Base-by-base conservation (phyloP, 2,113 vertebrate genomes). In the Hippotragus niger region DNA sequence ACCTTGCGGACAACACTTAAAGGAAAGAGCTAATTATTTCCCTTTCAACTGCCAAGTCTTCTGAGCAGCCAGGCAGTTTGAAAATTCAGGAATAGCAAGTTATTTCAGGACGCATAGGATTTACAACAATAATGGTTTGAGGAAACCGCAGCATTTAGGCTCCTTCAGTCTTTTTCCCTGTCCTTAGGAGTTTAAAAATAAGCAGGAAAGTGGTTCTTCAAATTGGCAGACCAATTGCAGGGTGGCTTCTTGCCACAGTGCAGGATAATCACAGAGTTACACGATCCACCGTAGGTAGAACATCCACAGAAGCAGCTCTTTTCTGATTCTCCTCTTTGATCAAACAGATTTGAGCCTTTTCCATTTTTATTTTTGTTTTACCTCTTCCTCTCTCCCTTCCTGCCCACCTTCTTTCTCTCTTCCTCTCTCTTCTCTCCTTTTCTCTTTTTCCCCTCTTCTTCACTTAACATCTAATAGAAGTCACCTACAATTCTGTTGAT, bases 121-220 rank as follows among this genome's bases (percentile, higher is more conserved):
- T 96, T 90, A 71, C 76, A 90, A 93, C 11, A 80, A 92, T 97
- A 94, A 97, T 93, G 96, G 52, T 57, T 80, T 94, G 36, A 93
- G 96, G 95, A 97, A 98, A 97, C 95, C 88, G 88, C 95, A 45
- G 64, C 90, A 82, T 78, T 88, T 40, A 95, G 92, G 76, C 57
- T 96, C 87, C 71, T 93, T 85, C 47, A 16, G 36, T 95, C 89
- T 85, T 94, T 88, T 57, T 10, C 94, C 67, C 91, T 94, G 93
- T 95, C 43, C 93, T 98, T 92, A 95, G 84, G 89, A 95, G 90
- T 94, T 95, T 97, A 96, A 98, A 98, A 98, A 97, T 98, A 98
- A 96, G 92, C 87, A 97, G 47, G 53, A 96, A 97, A 97, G 97
- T 2, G 47, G 88, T 57, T 86, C 90, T 81, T 97, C 58, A 50